These are phyloP conservation scores for Drosophila hawaiiensis DNA, from an alignment of 2,888 invertebrate genomes.

Conservation along the genomic window DNA sequence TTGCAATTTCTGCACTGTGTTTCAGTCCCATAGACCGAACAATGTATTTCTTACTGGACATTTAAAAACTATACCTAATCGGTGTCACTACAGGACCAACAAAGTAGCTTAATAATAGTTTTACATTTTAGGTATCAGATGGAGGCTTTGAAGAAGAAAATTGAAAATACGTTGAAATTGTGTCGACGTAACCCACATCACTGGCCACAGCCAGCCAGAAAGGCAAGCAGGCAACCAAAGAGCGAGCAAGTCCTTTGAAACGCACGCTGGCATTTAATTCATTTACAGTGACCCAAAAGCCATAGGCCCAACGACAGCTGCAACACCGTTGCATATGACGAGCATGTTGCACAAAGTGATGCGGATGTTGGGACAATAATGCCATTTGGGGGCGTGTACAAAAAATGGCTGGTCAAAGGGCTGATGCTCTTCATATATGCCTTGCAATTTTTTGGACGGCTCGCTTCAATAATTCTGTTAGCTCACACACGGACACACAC, in stretches of 20 bases:
- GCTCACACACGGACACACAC: conserved; percentile 38
- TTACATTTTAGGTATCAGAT: background rate
- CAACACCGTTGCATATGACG: conserved; percentile 42
- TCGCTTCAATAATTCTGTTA: conserved; percentile 80
- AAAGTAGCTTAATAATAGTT: background rate
- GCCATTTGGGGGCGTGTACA: background rate
- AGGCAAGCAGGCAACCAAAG: background rate
- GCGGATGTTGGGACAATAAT: conserved; percentile 23
- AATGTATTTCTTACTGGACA: background rate
- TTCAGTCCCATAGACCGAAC: background rate
- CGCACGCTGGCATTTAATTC: conserved; percentile 64
- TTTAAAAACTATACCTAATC: background rate
- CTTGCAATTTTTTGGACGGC: conserved; percentile 41
- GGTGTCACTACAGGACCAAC: no score
- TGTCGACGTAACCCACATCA: conserved; percentile 19
- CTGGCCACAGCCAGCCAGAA: background rate
- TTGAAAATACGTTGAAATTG: background rate
- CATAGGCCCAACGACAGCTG: conserved; percentile 33
- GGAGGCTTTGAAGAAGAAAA: conserved; percentile 4
- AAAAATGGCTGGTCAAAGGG: conserved; percentile 9
- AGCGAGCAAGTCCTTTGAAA: conserved; percentile 21
- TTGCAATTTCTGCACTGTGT: background rate
- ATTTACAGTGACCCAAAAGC: conserved; percentile 55
- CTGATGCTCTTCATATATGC: conserved; percentile 28
- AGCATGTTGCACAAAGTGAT: conserved; percentile 39